phyloP scores from a whole-genome alignment of 2,113 vertebrate genomes.

The Sorex fumeus region DNA sequence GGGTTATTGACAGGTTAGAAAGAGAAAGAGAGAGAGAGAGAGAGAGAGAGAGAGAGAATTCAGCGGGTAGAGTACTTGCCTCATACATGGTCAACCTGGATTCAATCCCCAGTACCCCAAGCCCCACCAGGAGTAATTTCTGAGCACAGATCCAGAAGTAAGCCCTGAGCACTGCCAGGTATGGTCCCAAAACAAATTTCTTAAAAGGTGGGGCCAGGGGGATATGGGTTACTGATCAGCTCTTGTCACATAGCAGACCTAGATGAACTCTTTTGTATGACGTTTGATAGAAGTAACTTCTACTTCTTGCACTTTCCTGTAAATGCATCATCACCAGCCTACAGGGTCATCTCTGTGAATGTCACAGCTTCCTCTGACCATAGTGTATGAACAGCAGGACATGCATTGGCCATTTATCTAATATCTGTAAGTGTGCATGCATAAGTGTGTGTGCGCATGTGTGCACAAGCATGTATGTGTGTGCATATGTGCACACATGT shows the following conservation, averaged over 20 bases:
- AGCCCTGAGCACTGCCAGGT: too few species aligned
- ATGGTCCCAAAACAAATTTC: too few species aligned
- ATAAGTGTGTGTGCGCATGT: too few species aligned
- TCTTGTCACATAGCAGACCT: not conserved
- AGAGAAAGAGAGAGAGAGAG: too few species aligned
- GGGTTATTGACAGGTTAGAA: not conserved
- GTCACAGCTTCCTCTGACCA: not conserved
- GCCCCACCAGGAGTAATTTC: too few species aligned
- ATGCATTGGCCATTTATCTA: not conserved
- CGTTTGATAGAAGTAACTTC: not conserved
- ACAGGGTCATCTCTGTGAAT: not conserved
- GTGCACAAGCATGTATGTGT: not conserved
- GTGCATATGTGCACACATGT: not conserved
- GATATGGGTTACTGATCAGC: too few species aligned
- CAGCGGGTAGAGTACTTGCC: too few species aligned
- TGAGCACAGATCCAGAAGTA: too few species aligned
- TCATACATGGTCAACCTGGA: too few species aligned
- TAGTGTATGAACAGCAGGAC: not conserved
- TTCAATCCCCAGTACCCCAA: too few species aligned
- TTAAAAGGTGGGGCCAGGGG: too few species aligned
- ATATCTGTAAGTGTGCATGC: not conserved
- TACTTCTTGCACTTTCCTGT: not conserved
- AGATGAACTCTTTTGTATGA: slow-evolving; percentile 4
- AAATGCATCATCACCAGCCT: not conserved
- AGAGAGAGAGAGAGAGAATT: too few species aligned